These are phyloP conservation scores for Eclectus roratus DNA, from an alignment of 2,113 vertebrate genomes.

Conservation along the genomic window DNA sequence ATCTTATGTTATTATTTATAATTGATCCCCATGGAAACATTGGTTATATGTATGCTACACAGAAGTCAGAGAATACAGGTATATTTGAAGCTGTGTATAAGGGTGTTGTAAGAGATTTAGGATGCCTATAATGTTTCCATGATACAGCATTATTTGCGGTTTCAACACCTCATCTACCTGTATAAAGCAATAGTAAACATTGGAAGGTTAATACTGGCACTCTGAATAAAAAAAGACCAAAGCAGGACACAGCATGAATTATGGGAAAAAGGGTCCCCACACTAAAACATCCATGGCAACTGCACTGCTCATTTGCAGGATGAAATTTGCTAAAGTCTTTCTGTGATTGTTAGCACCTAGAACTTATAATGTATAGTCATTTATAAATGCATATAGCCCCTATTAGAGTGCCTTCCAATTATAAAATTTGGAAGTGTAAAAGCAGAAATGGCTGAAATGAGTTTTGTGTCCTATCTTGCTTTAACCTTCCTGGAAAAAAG, in stretches of 20 bases:
- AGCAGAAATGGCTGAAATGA: background rate
- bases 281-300: background rate
- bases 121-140: background rate
- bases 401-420: background rate
- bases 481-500: background rate
- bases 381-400: background rate
- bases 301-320: background rate
- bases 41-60: background rate
- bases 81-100: background rate
- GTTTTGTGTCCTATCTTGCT: background rate
- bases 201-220: background rate
- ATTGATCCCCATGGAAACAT: background rate
- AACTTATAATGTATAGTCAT: background rate
- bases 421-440: background rate
- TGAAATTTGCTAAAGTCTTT: background rate
- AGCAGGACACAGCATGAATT: background rate
- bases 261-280: background rate
- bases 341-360: background rate
- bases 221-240: background rate
- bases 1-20: background rate
- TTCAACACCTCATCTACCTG: background rate
- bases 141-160: background rate
- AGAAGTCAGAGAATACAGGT: background rate
- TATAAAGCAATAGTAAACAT: background rate
- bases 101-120: background rate